Percentiles rank a stretch among this genome's conserved stretches.
phyloP scores from a whole-genome alignment of 1,140 invertebrate species.

The Camponotus floridanus region DNA sequence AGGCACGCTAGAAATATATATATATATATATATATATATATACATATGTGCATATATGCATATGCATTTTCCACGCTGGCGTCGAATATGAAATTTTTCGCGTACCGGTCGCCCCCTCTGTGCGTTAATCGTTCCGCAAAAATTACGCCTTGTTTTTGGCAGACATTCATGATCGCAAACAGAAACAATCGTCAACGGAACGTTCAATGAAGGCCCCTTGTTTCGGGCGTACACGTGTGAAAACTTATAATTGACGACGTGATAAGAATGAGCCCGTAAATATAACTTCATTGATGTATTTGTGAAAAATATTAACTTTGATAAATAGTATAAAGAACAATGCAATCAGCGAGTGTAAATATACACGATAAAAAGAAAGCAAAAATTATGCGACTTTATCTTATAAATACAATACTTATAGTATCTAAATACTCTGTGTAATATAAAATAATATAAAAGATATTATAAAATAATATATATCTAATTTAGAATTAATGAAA shows the following conservation, averaged over 20 bases:
- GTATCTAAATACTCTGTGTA: not conserved
- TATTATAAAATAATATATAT: not conserved
- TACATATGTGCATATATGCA: conserved; percentile 42
- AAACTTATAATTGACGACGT: conserved; percentile 32
- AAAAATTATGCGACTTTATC: not conserved
- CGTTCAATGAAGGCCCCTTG: conserved; percentile 32
- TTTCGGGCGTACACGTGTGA: not conserved
- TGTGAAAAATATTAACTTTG: not conserved
- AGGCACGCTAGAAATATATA: conserved; percentile 23
- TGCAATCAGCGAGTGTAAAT: not conserved
- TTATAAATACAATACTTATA: not conserved
- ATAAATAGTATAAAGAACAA: not conserved
- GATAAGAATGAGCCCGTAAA: not conserved
- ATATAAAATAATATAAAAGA: not conserved
- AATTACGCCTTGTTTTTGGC: conserved; percentile 47
- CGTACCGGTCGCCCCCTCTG: not conserved
- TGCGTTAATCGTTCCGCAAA: conserved; percentile 21
- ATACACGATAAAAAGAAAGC: not conserved
- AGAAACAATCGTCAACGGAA: conserved; percentile 14
- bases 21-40: not conserved
- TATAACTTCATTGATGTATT: not conserved
- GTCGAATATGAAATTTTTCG: conserved; percentile 58
- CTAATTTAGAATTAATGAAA: not conserved
- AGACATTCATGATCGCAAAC: conserved; percentile 10
- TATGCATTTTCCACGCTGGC: conserved; percentile 63